Base-by-base conservation (phyloP, 2,888 invertebrate species). In the Junonia oenone region DNA sequence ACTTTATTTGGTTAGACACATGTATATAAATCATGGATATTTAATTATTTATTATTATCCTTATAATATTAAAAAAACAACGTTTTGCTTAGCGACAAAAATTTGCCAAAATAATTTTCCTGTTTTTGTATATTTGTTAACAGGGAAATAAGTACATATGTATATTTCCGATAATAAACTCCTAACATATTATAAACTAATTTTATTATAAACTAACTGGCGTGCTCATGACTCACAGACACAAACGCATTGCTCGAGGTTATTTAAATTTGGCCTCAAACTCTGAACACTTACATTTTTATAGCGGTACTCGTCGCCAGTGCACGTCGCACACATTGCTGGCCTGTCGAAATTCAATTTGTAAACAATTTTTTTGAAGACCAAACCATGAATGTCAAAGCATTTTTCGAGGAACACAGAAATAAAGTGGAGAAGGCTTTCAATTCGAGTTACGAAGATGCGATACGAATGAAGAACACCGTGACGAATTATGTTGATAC, bases 401-500 rank as follows among this genome's bases (percentile, higher is more conserved):
- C 68, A 0, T 74, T 79, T 33, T 68, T 81, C 26, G 65, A 70
- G 45, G 69, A 67, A n/a, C 71, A 75, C 43, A 66, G 59, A 50
- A 60, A 46, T 15, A 62, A 65, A 22, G 64, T 72, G 13, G 72
- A 75, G 49, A 63, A 64, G 35, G 69, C 64, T 0, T 56, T 75
- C 33, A 71, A 60, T 6, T 60, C 64, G 6, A 69, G 76, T 50
- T 75, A 75, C 56, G 67, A 68, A 40, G 68, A 68, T 47, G 73
- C 74, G 0, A 58, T 73, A 0, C 72, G 72, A 29, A 68, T 81
- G 64, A 77, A 74, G 46, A 71, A 74, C 17, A 66, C 77, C 0
- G 71, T 87, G 1, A 75, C 78, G 15, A 71, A 57, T 15, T 85
- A 79, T 63, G 67, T 84, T 2, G 81, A 78, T 55, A 68, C 71